Conservation (phyloP, 2,113 vertebrate species). For the Eulemur rufifrons region DNA sequence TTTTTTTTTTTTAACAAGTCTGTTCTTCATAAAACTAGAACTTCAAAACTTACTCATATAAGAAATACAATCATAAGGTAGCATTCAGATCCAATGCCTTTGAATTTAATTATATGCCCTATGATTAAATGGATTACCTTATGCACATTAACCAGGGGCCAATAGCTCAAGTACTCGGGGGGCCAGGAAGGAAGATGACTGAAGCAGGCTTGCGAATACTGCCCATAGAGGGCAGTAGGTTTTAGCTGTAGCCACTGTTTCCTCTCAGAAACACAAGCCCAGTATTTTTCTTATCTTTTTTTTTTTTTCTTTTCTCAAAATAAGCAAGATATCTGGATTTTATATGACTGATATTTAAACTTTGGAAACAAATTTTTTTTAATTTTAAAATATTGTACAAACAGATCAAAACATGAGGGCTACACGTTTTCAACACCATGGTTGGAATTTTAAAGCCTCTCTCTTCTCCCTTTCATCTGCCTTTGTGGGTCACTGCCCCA, state of each 20-base stretch:
- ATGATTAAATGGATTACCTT: background rate
- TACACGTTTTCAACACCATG: background rate
- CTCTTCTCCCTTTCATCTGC: too few relatives aligned
- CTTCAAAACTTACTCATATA: conserved; percentile 29
- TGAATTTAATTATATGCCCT: background rate
- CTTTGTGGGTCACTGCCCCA: background rate
- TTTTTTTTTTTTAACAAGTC: background rate
- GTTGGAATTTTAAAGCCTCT: background rate
- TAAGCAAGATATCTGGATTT: background rate
- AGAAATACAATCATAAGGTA: background rate
- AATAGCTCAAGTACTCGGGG: background rate
- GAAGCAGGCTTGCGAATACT: background rate
- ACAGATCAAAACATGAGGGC: background rate
- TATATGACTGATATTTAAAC: background rate
- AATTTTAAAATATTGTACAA: background rate
- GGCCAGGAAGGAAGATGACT: background rate
- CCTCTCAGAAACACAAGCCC: background rate
- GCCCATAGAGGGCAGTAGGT: background rate
- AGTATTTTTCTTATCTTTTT: background rate
- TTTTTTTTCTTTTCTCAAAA: background rate
- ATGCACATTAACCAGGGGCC: background rate
- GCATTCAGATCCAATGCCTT: background rate
- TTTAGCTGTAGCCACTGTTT: background rate
- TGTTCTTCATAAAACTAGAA: conserved; percentile 38
- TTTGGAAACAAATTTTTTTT: background rate